Conservation (phyloP, 2,113 vertebrate species). For the Onychorhynchus coronatus region DNA sequence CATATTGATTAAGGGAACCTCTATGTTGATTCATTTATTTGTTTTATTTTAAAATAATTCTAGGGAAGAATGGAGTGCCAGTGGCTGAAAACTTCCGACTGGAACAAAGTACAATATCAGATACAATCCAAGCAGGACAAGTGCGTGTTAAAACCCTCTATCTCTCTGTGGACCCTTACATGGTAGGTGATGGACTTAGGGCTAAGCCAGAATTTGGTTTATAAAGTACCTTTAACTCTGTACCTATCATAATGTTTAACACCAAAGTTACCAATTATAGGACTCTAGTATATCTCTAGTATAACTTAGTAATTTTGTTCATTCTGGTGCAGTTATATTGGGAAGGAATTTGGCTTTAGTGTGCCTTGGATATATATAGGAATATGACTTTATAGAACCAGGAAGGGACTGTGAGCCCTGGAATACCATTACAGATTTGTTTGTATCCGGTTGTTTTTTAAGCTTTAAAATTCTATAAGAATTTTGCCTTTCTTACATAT, state of each 20-base stretch:
- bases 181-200: slow-evolving; percentile 76
- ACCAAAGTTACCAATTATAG: neutral
- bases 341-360: neutral
- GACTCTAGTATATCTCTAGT: neutral
- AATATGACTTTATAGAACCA: neutral
- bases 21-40: neutral
- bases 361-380: neutral
- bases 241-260: neutral
- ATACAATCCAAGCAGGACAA: slow-evolving; percentile 77
- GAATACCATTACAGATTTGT: neutral
- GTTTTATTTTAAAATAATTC: slow-evolving; percentile 22
- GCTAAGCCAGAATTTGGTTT: neutral
- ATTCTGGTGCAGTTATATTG: neutral
- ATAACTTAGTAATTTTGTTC: neutral
- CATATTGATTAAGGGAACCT: neutral
- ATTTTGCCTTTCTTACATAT: neutral
- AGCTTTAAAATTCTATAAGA: neutral
- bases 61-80: slow-evolving; percentile 84
- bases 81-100: slow-evolving; percentile 85
- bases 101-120: slow-evolving; percentile 76
- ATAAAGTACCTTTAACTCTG: neutral
- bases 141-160: slow-evolving; percentile 85
- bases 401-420: neutral
- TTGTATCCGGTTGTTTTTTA: neutral
- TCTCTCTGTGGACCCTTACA: slow-evolving; percentile 96